These are phyloP conservation scores for Diabrotica undecimpunctata DNA, from an alignment of 1,140 invertebrate genomes.

Conservation along the genomic window DNA sequence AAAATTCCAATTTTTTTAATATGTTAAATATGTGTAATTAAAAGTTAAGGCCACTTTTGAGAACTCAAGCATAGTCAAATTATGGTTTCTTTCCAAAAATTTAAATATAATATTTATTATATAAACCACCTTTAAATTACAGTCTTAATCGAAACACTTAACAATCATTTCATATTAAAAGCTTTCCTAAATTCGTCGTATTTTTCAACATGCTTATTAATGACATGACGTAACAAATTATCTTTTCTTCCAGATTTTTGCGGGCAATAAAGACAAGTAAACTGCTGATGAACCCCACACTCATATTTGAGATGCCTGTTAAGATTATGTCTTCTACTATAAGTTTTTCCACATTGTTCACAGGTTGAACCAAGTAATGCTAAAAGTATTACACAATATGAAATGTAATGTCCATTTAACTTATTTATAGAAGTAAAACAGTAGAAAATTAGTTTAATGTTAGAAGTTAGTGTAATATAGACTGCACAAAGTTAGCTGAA, in stretches of 20 bases:
- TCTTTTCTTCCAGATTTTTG: constrained; percentile 14
- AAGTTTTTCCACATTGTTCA: constrained; percentile 15
- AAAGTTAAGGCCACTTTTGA: too few relatives aligned
- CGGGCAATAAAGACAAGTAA: constrained; percentile 56
- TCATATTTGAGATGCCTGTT: constrained; percentile 63
- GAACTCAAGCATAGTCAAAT: too few relatives aligned
- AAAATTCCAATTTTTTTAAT: too few relatives aligned
- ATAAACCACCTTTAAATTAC: too few relatives aligned
- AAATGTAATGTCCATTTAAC: too few relatives aligned
- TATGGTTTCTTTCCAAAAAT: too few relatives aligned
- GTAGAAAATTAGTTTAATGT: background rate
- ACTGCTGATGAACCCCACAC: constrained; percentile 62
- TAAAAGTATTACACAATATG: too few relatives aligned
- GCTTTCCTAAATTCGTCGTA: constrained; percentile 4
- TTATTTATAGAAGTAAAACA: too few relatives aligned
- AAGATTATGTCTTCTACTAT: constrained; percentile 28
- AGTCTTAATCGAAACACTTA: too few relatives aligned
- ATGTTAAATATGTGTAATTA: too few relatives aligned
- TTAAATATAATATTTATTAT: too few relatives aligned
- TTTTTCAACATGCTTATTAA: constrained; percentile 16
- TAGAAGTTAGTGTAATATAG: background rate
- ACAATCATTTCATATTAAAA: background rate
- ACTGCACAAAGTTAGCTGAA: background rate
- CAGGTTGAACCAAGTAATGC: background rate
- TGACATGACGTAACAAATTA: constrained; percentile 21